Conservation (phyloP, 1,140 invertebrate genomes). For the Lamellibrachia luymesi region DNA sequence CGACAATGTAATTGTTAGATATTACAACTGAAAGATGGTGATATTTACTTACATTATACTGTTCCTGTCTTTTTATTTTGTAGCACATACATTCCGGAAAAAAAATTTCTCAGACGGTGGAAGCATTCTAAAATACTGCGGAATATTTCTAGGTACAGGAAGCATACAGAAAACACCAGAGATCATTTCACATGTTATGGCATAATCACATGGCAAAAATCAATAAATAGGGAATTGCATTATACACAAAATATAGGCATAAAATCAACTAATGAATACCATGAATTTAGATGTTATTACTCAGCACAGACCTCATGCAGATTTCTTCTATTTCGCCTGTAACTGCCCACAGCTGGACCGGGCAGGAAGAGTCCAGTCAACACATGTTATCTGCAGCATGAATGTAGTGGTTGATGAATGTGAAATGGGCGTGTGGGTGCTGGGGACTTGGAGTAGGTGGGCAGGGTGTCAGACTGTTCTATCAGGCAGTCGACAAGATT, state of each 20-base stretch:
- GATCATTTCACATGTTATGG: background rate
- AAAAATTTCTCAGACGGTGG: no score
- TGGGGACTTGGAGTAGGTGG: background rate
- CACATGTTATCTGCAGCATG: background rate
- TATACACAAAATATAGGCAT: background rate
- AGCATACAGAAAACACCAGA: background rate
- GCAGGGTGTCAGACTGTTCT: background rate
- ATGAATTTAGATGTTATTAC: background rate
- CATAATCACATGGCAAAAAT: background rate
- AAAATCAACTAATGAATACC: no score
- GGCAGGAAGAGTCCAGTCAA: background rate
- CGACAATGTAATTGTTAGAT: no score
- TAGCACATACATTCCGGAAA: no score
- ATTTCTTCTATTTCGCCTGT: background rate
- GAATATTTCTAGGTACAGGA: background rate
- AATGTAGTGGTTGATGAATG: background rate
- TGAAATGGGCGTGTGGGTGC: no score
- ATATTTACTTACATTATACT: no score
- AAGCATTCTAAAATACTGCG: no score
- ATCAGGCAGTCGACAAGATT: background rate
- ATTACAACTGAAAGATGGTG: no score
- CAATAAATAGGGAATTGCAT: background rate
- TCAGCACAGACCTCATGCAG: background rate
- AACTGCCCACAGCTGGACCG: background rate
- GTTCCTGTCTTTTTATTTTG: no score